Evolutionary conservation across 2,888 invertebrate genomes (phyloP), one percentile per base, ranked within the genome.

Genomic region (Platypus cylindrus): DNA sequence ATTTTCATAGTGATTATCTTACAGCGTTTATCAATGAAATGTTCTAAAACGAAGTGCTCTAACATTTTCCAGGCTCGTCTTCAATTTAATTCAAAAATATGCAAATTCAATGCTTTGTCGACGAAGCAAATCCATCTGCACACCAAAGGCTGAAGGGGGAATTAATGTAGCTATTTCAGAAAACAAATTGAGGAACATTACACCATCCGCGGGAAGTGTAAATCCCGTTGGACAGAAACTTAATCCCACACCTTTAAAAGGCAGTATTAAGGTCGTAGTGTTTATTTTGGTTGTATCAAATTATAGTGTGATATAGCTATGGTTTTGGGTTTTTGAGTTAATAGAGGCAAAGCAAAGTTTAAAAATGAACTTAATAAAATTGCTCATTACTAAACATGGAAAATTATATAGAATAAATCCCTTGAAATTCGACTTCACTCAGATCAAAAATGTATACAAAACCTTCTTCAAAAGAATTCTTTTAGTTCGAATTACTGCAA

Each of bases 41-140:
- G n/a, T n/a, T n/a, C n/a, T n/a, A n/a, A n/a, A n/a, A n/a, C n/a
- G n/a, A n/a, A n/a, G n/a, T n/a, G n/a, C n/a, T n/a, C n/a, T n/a
- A n/a, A n/a, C n/a, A n/a, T n/a, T n/a, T n/a, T n/a, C n/a, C n/a
- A n/a, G n/a, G n/a, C n/a, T n/a, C n/a, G n/a, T n/a, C n/a, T 12
- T 29, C 3, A 17, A 17, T 32, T 32, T 25, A 23, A 32, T 32
- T 32, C 15, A 32, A 32, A 32, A 26, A 17, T 17, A 32, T 32
- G 32, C 32, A 32, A 32, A 32, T 32, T 26, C 24, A 18, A 32
- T 18, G 32, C 24, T 32, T 32, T 32, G 26, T 26, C 25, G 32
- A 32, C 9, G 14, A 26, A 18, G 16, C 26, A 32, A 24, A 22
- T 25, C 32, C 32, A 32, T 32, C 26, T 32, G 32, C 17, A 26